phyloP scores from a whole-genome alignment of 1,140 invertebrate genomes.

The Zaprionus nigranus region DNA sequence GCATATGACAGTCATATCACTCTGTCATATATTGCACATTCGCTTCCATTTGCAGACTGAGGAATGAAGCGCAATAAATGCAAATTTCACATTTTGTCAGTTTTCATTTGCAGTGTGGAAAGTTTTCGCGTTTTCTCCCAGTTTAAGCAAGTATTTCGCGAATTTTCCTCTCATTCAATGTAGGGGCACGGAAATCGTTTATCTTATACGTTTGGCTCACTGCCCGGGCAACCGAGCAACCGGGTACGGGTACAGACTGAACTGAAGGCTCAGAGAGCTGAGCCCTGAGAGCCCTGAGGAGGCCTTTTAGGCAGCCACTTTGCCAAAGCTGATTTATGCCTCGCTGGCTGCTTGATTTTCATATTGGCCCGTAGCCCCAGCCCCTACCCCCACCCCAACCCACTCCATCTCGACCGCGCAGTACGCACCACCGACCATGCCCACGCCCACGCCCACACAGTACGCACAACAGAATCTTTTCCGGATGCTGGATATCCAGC shows the following conservation, averaged over 20 bases:
- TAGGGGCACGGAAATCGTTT: slow-evolving; percentile 42
- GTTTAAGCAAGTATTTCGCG: neutral
- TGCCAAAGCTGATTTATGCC: slow-evolving; percentile 58
- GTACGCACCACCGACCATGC: slow-evolving; percentile 10
- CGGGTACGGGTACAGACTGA: neutral
- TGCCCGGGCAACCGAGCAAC: slow-evolving; percentile 7
- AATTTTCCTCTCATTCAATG: neutral
- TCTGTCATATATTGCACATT: neutral
- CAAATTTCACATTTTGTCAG: neutral
- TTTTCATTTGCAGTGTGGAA: neutral
- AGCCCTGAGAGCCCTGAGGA: neutral
- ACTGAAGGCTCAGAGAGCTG: slow-evolving; percentile 10
- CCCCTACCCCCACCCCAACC: neutral
- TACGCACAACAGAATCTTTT: slow-evolving; percentile 30
- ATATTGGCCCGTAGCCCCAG: slow-evolving; percentile 6
- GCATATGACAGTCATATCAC: neutral
- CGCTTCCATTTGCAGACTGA: neutral
- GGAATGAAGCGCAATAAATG: neutral
- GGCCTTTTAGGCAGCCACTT: slow-evolving; percentile 49
- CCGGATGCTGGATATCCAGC: slow-evolving; percentile 42
- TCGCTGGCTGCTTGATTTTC: slow-evolving; percentile 46
- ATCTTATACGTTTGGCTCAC: slow-evolving; percentile 33
- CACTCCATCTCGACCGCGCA: neutral
- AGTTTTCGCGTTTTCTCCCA: neutral
- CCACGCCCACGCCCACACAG: slow-evolving; percentile 21